Evolutionary conservation across 2,797 vertebrate species (phyloP).

Genomic region (Momotus momota): DNA sequence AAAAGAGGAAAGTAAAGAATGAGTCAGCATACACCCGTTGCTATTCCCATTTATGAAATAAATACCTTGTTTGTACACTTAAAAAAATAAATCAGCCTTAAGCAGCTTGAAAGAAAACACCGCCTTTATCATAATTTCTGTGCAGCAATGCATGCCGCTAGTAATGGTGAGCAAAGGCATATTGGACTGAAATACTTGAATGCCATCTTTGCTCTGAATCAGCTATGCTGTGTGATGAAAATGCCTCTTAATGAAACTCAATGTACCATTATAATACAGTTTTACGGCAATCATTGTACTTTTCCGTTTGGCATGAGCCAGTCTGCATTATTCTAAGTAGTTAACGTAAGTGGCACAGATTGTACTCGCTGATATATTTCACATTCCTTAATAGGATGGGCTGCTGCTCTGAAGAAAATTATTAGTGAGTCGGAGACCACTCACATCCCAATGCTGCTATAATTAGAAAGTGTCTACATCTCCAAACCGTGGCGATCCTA

Average conservation of each 20-base stretch:
- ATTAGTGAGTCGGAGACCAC: not conserved
- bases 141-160: not conserved
- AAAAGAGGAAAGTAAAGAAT: not conserved
- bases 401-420: not conserved
- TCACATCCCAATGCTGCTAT: not conserved
- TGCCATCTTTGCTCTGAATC: not conserved
- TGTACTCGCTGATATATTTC: not conserved
- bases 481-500: not conserved
- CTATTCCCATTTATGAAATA: not conserved
- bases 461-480: not conserved
- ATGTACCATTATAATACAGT: not conserved
- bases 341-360: not conserved
- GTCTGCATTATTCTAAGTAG: not conserved
- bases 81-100: not conserved
- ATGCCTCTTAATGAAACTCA: constrained; percentile 31
- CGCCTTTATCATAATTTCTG: not conserved
- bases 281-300: constrained; percentile 9
- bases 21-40: not conserved
- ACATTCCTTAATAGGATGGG: not conserved
- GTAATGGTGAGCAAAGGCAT: not conserved
- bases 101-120: not conserved
- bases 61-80: not conserved
- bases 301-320: not conserved
- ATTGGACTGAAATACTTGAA: not conserved
- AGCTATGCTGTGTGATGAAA: not conserved